Base-by-base conservation (phyloP, 2,888 invertebrate species). In the Drosophila greeni region DNA sequence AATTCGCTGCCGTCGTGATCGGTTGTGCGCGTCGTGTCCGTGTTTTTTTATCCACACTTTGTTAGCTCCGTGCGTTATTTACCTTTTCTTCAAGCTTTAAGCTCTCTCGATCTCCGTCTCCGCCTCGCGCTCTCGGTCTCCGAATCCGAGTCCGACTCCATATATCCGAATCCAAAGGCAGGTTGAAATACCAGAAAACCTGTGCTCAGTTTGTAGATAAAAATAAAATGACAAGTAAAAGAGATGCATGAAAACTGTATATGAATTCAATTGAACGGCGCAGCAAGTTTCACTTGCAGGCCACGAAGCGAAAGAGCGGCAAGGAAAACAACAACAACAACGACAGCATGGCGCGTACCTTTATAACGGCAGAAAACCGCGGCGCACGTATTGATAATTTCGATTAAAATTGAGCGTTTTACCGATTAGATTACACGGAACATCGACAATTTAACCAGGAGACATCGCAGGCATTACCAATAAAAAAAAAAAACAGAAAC, bases 191-290 rank as follows among this genome's bases (percentile, higher is more conserved):
- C 67, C 58, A 64, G 20, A 58, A 54, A 72, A 76, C 77, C 81
- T 76, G 81, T 65, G 65, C 54, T 68, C 68, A 73, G 81, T 74
- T 82, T 73, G 70, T 76, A 78, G 76, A 81, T 82, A 80, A 84
- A 84, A 69, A 70, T 72, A 73, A 74, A 84, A 84, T 72, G 64
- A 70, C 76, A 79, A 84, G 62, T 62, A 74, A 70, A 66, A 66
- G 75, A 82, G 82, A 74, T 80, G 84, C 74, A 82, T 72, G 69
- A 68, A 67, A 70, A 61, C 58, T 31, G 60, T 49, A 58, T 62
- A 70, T 31, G 31, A 51, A 62, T 61, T 68, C 55, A 69, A 64
- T 64, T 70, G 73, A 59, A 47, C 45, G 45, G 52, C 60, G 18
- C 48, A 26, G 65, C 26, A 70, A 82, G 74, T 80, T 80, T 82